Evolutionary conservation across 2,888 invertebrate species (phyloP), one percentile per base, ranked within the genome.

Genomic region (Eubasilissa splendida): DNA sequence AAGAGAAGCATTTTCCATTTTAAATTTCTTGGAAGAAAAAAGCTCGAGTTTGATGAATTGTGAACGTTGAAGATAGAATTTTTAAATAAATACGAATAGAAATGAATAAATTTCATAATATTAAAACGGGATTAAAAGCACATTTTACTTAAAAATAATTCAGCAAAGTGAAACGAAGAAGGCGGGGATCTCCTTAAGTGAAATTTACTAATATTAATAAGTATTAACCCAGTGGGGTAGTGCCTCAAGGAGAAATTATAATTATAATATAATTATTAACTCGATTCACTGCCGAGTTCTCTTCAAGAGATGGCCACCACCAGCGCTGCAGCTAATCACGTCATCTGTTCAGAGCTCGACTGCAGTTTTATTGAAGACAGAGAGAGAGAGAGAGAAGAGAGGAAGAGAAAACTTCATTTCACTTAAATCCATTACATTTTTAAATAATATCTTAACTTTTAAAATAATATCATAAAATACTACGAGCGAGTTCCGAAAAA

Each of bases 261-360:
- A 22, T 22, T 22, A 22, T 22, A 22, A 22, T 22, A 22, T 22
- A 14, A 68, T 50, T 66, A 42, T 52, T 68, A 68, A 3, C 50
- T 50, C 12, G 52, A 50, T 68, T 53, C 52, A n/a, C 10, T 68
- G 68, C 68, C 50, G 68, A 12, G 50, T 68, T 52, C 53, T 10
- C 12, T 59, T 2, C 68, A 52, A 22, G 22, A 22, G 22, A 22
- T 22, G 22, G 22, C 22, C 22, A 22, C 22, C 22, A 22, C 22
- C 1, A 52, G 68, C 14, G 33, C 68, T 53, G 53, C 68, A 52
- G 4, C 52, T 50, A 52, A 11, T 52, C 42, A 50, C 12, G 50
- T 68, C 50, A 68, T 68, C 68, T 50, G 12, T 52, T 68, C 52
- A 50, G 9, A 50, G 50, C 14, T n/a, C 14, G 14, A 12, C 12